These are phyloP conservation scores for Ladona fulva DNA, from an alignment of 1,140 invertebrate species.

Conservation along the genomic window DNA sequence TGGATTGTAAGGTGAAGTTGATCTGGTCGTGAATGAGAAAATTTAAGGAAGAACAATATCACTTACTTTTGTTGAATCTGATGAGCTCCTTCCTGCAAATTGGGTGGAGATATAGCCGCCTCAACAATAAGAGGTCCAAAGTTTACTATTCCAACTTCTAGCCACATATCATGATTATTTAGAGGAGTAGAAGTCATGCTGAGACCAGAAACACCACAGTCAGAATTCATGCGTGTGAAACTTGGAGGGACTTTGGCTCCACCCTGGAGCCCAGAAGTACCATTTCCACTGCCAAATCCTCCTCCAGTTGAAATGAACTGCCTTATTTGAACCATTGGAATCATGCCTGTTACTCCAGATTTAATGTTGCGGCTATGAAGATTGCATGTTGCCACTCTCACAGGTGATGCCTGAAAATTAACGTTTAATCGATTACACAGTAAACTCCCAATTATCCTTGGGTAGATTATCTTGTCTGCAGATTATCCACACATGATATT, in stretches of 20 bases:
- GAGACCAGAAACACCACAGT: neutral
- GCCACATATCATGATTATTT: constrained; percentile 65
- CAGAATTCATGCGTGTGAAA: neutral
- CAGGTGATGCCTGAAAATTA: constrained; percentile 58
- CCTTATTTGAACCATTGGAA: constrained; percentile 66
- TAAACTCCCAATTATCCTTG: too few species aligned
- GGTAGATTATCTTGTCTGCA: too few species aligned
- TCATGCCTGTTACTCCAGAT: constrained; percentile 76
- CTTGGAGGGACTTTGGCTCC: neutral
- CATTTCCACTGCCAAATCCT: constrained; percentile 30
- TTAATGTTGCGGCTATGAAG: constrained; percentile 84
- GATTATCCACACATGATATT: too few species aligned
- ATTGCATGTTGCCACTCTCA: constrained; percentile 85
- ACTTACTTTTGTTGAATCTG: constrained; percentile 62
- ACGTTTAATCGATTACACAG: neutral
- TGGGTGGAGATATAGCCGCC: constrained; percentile 72
- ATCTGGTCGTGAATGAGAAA: constrained; percentile 15
- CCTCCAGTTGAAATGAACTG: constrained; percentile 55
- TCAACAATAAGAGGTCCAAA: constrained; percentile 88
- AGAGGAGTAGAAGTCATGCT: neutral
- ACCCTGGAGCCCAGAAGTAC: constrained; percentile 24
- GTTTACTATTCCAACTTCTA: constrained; percentile 84
- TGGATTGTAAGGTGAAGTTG: too few species aligned
- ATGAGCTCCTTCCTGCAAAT: constrained; percentile 63
- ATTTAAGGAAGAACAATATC: too few species aligned